Conservation (phyloP, 2,797 vertebrate species). For the Dermochelys coriacea region DNA sequence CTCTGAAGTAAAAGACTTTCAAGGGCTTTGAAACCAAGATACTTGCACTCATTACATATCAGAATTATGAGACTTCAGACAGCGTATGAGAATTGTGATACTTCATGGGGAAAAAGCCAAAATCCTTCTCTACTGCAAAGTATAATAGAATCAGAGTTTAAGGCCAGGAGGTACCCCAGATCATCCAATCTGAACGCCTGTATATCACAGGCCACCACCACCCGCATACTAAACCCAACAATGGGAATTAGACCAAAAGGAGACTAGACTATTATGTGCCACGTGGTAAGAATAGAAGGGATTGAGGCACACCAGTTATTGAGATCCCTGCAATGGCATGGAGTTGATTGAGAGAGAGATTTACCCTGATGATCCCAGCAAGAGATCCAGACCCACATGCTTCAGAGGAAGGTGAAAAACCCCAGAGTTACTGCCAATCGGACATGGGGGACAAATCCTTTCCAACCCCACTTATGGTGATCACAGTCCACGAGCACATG, state of each 20-base stretch:
- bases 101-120: background rate
- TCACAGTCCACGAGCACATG: background rate
- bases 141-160: background rate
- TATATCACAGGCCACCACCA: background rate
- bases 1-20: conserved; percentile 40
- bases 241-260: background rate
- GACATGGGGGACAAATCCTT: background rate
- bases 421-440: background rate
- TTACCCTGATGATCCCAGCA: background rate
- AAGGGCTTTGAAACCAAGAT: conserved; percentile 22
- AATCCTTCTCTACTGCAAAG: background rate
- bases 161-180: background rate
- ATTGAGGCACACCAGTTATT: background rate
- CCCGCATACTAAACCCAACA: background rate
- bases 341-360: background rate
- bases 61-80: conserved; percentile 22
- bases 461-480: background rate
- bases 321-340: background rate
- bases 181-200: background rate
- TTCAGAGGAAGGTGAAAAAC: background rate
- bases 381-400: background rate
- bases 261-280: background rate
- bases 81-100: background rate
- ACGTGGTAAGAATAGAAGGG: background rate
- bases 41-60: conserved; percentile 14